phyloP scores from a whole-genome alignment of 2,797 vertebrate genomes.

The Discoglossus pictus region DNA sequence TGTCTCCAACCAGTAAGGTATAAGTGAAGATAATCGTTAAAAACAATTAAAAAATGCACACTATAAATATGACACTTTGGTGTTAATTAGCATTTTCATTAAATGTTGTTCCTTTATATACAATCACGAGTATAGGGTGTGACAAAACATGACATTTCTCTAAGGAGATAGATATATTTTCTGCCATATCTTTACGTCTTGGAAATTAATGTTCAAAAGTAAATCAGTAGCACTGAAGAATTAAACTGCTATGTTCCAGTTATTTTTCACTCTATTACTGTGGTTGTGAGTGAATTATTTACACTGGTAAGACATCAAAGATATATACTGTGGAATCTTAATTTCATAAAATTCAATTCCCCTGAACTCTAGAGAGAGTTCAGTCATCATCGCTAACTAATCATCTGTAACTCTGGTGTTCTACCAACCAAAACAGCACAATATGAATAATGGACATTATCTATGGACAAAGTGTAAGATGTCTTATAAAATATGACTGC shows the following conservation, averaged over 20 bases:
- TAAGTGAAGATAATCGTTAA: no score
- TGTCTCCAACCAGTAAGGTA: no score
- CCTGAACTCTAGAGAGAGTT: conserved; percentile 64
- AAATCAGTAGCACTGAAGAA: conserved; percentile 63
- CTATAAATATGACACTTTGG: no score
- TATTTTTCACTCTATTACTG: conserved; percentile 7
- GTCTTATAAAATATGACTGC: conserved; percentile 54
- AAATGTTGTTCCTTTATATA: no score
- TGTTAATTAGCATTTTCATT: no score
- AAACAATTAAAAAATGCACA: no score
- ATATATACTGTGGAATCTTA: conserved; percentile 57
- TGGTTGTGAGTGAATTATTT: conserved; percentile 59
- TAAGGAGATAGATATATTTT: no score
- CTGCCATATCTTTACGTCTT: conserved; percentile 11
- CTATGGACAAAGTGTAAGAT: conserved; percentile 55
- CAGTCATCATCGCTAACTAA: conserved; percentile 64
- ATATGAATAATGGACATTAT: conserved; percentile 61
- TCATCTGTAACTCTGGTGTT: conserved; percentile 63
- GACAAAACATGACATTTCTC: no score
- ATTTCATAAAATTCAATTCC: conserved; percentile 59
- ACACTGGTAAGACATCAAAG: conserved; percentile 65
- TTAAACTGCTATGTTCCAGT: conserved; percentile 52
- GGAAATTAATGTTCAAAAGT: conserved; percentile 49
- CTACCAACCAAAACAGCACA: conserved; percentile 68
- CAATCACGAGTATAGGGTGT: no score